Base-by-base conservation (phyloP, 2,113 vertebrate genomes). In the Romanogobio albipinnatus region DNA sequence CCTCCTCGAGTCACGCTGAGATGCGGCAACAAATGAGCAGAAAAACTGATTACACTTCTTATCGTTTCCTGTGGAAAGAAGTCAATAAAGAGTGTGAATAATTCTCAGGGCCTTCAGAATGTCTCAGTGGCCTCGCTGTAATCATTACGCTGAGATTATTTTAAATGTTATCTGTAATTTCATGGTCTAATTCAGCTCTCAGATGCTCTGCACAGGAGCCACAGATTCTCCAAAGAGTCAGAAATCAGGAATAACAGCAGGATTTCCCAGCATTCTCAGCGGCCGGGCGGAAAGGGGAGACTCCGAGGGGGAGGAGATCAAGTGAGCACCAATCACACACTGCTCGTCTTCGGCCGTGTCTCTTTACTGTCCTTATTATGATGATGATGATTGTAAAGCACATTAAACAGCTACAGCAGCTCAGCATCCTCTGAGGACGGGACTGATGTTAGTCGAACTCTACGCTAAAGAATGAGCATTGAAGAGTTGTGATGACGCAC, bases 111-210 rank as follows among this genome's bases (percentile, higher is more conserved):
- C 79, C 79, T 81, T 64, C 51, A 81, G 79, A 81, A 81, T 33
- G 79, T 66, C 77, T 80, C 61, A 47, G 47, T 81, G 79, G 59
- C 26, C 64, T 36, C 13, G 81, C 79, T 81, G 45, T 81, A 82
- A 82, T 82, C 81, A 82, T 82, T 58, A 71, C 39, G 49, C 62
- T n/a, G 19, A 82, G 66, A 71, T 71, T 82, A 71, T 71, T 82
- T 82, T 82, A 82, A 82, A 82, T 82, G 81, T 82, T 82, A 82
- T 82, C 81, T 82, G 81, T 56, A 58, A 82, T 82, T 82, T 82
- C 81, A 82, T 58, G 81, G 64, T 71, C 51, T 71, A 71, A 71
- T 71, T 82, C 81, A 81, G 61, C 78, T 81, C 33, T 58, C 51
- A 26, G 61, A 81, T 81, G 14, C 80, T 70, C 61, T 7, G 26